Conservation (phyloP, 1,140 invertebrate genomes). For the Drosophila neocordata region DNA sequence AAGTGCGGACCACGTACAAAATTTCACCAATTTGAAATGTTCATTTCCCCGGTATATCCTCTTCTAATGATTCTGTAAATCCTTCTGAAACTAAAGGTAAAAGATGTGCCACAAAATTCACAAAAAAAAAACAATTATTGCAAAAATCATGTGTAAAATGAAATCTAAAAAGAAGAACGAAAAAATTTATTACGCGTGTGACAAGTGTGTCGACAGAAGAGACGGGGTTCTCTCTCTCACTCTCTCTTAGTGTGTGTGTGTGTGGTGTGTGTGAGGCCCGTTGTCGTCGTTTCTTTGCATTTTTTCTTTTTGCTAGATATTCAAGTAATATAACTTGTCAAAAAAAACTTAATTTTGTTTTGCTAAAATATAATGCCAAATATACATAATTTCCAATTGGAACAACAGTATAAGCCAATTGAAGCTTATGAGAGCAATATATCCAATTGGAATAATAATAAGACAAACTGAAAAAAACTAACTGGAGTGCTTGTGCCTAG, state of each 20-base stretch:
- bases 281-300: conserved; percentile 74
- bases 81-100: conserved; percentile 37
- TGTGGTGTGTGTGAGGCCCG: conserved; percentile 41
- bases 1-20: conserved; percentile 35
- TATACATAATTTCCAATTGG: not conserved
- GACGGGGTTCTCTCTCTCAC: conserved; percentile 6
- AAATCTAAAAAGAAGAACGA: conserved; percentile 35
- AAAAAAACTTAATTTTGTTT: conserved; percentile 3
- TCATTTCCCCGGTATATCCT: conserved; percentile 29
- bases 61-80: conserved; percentile 17
- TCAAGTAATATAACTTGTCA: conserved; percentile 33
- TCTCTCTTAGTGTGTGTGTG: conserved; percentile 12
- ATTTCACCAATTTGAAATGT: conserved; percentile 31
- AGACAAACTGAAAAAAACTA: not conserved
- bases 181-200: conserved; percentile 61
- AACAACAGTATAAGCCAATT: not conserved
- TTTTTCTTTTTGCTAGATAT: conserved; percentile 63
- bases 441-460: not conserved
- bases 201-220: conserved; percentile 58
- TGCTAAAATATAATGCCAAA: not conserved
- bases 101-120: conserved; percentile 30
- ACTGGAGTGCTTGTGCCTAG: not conserved
- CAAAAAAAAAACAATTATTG: conserved; percentile 9
- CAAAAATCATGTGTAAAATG: conserved; percentile 31
- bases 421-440: not conserved